Evolutionary conservation across 2,113 vertebrate genomes (phyloP).

Genomic region (Pyxicephalus adspersus): DNA sequence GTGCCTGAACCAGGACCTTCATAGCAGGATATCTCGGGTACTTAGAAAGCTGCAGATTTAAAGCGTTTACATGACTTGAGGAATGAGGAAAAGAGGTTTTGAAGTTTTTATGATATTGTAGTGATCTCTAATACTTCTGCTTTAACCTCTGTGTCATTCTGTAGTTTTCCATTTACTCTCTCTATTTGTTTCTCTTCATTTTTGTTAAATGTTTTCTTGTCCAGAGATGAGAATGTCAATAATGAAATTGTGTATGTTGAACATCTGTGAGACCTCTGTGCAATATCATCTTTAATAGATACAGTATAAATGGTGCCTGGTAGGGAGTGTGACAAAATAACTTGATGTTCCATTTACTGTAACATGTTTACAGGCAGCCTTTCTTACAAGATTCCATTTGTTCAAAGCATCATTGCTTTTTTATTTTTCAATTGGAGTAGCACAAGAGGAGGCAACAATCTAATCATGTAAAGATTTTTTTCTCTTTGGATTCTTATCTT

Average conservation of each 20-base stretch:
- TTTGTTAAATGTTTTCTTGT: not conserved
- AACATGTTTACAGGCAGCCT: not conserved
- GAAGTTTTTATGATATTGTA: not conserved
- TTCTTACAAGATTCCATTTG: not conserved
- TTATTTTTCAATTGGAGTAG: no score
- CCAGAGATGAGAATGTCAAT: not conserved
- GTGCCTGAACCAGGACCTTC: no score
- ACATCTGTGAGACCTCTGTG: not conserved
- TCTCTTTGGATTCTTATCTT: no score
- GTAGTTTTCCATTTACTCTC: not conserved
- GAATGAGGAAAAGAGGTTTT: no score
- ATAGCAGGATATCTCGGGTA: no score
- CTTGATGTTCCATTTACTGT: constrained; percentile 11
- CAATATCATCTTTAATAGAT: not conserved
- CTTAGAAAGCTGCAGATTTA: no score
- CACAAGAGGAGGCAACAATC: no score
- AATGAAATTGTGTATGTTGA: not conserved
- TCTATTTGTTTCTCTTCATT: not conserved
- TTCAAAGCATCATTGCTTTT: no score
- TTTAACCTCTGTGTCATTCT: not conserved
- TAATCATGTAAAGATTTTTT: no score
- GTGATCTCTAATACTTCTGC: not conserved
- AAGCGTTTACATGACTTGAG: no score
- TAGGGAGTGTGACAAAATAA: not conserved
- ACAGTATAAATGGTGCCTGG: not conserved